Evolutionary conservation across 2,888 invertebrate species (phyloP).

Genomic region (Pinctada fucata): DNA sequence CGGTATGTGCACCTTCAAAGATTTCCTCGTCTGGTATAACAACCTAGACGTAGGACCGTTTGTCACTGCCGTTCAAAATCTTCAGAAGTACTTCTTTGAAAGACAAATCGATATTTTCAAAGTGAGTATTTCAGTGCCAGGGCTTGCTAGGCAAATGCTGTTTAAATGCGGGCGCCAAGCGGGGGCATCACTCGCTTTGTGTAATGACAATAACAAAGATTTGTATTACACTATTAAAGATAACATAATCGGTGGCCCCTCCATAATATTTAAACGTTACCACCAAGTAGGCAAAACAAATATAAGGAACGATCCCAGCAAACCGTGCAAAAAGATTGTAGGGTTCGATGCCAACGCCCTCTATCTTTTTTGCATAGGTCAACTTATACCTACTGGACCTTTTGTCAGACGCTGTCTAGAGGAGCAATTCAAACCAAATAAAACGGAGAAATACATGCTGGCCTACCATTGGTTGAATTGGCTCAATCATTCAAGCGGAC

Average conservation of each 20-base stretch:
- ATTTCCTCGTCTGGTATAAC: too few species aligned
- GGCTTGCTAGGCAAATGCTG: conserved; percentile 44
- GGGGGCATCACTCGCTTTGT: conserved; percentile 11
- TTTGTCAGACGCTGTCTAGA: neutral
- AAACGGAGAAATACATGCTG: conserved; percentile 7
- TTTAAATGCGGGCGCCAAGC: conserved; percentile 6
- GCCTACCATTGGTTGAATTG: conserved; percentile 27
- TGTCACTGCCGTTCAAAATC: conserved; percentile 41
- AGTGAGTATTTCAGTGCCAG: conserved; percentile 46
- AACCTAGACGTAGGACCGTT: too few species aligned
- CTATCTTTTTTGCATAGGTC: conserved; percentile 7
- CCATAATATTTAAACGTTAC: conserved; percentile 22
- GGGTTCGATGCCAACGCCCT: too few species aligned
- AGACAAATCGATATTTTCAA: conserved; percentile 52
- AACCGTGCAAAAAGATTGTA: conserved; percentile 5
- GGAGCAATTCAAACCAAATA: conserved; percentile 11
- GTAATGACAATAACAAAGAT: conserved; percentile 8
- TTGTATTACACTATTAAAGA: too few species aligned
- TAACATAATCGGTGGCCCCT: conserved; percentile 27
- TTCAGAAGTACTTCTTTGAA: conserved; percentile 42
- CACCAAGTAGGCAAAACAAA: neutral
- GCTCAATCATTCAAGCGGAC: neutral
- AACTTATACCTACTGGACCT: conserved; percentile 20
- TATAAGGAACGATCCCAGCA: conserved; percentile 1
- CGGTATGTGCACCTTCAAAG: conserved; percentile 44